Evolutionary conservation across 64 coral and sea anemone genomes (phyloP).

Genomic region (Actinia equina): DNA sequence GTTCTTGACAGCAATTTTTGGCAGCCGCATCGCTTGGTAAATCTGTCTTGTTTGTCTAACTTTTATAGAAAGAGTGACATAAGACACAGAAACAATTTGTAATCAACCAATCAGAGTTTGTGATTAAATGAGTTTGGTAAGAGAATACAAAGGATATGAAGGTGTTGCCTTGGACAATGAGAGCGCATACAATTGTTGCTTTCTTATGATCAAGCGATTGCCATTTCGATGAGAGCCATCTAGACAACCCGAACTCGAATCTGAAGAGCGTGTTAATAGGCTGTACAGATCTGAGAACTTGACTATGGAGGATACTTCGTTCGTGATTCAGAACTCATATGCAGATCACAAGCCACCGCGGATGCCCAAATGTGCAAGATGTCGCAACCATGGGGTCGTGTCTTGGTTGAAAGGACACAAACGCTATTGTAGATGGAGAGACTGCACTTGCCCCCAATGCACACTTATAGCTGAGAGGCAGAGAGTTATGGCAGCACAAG

Average conservation of each 20-base stretch:
- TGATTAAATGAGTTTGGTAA: constrained; percentile 26
- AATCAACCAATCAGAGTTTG: neutral
- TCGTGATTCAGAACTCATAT: constrained; percentile 3
- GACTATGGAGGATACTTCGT: constrained; percentile 37
- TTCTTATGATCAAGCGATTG: neutral
- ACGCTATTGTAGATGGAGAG: constrained; percentile 86
- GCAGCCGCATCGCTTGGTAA: neutral
- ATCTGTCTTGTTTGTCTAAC: constrained; percentile 30
- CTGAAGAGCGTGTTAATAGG: neutral
- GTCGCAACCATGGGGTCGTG: constrained; percentile 83
- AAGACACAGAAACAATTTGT: constrained; percentile 30
- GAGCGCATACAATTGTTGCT: constrained; percentile 11
- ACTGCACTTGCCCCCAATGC: constrained; percentile 94
- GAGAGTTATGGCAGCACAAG: constrained; percentile 95
- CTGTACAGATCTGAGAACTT: neutral
- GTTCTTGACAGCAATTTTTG: neutral
- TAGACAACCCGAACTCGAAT: neutral
- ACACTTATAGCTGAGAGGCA: constrained; percentile 94
- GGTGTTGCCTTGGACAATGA: constrained; percentile 16
- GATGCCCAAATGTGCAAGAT: constrained; percentile 87
- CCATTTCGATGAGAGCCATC: neutral
- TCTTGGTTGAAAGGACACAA: constrained; percentile 96
- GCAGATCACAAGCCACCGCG: constrained; percentile 52
- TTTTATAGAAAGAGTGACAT: constrained; percentile 39
- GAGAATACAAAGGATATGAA: neutral